phyloP scores from a whole-genome alignment of 1,140 invertebrate species.

The Olivierus martensii region DNA sequence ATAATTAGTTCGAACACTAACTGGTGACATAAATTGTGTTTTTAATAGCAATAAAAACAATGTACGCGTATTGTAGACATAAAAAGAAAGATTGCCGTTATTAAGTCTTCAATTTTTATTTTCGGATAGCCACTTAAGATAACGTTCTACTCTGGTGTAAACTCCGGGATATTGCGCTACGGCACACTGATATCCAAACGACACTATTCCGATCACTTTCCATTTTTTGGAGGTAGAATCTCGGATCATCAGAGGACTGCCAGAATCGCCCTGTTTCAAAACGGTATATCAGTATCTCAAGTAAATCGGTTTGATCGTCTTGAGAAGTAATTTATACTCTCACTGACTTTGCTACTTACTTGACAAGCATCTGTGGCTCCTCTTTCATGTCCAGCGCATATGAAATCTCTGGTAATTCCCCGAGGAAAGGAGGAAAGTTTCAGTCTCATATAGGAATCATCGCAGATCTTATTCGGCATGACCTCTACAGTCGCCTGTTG shows the following conservation, averaged over 20 bases:
- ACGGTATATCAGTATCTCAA: too few relatives aligned
- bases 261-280: constrained; percentile 31
- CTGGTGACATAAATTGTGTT: too few relatives aligned
- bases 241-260: constrained; percentile 34
- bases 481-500: constrained; percentile 26
- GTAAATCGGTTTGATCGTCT: too few relatives aligned
- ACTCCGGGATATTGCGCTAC: constrained; percentile 81
- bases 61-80: too few relatives aligned
- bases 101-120: too few relatives aligned
- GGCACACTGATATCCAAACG: constrained; percentile 86
- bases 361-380: constrained; percentile 73
- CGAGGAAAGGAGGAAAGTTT: constrained; percentile 8
- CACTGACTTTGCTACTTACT: constrained; percentile 25
- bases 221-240: constrained; percentile 17
- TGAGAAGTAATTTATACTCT: too few relatives aligned
- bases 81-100: too few relatives aligned
- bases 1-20: too few relatives aligned
- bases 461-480: constrained; percentile 23
- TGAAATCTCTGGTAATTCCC: constrained; percentile 44
- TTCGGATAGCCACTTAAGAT: constrained; percentile 55
- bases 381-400: constrained; percentile 56
- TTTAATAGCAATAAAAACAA: too few relatives aligned
- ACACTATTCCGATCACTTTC: constrained; percentile 61
- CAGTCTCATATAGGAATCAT: constrained; percentile 17
- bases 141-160: constrained; percentile 59